Percentiles rank a stretch among this genome's conserved stretches.
Evolutionary conservation across 2,888 invertebrate genomes (phyloP).

Genomic region (Nycteola revayana): DNA sequence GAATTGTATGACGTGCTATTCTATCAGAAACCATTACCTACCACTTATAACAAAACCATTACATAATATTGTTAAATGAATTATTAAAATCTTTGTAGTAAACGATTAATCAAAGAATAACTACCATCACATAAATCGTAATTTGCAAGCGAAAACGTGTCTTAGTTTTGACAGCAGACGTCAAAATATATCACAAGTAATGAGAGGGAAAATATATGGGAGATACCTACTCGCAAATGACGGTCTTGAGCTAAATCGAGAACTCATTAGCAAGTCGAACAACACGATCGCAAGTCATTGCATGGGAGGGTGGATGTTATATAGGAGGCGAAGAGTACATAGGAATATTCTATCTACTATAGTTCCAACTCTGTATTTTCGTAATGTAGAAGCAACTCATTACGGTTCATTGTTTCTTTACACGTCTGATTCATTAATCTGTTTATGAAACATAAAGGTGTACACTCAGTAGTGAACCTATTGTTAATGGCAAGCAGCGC

Average conservation of each 20-base stretch:
- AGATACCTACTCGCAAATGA: constrained; percentile 41
- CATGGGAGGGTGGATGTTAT: constrained; percentile 31
- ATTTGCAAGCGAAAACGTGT: constrained; percentile 24
- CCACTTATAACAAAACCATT: no score
- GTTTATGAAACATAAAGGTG: constrained; percentile 32
- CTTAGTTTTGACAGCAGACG: constrained; percentile 44
- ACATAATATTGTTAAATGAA: no score
- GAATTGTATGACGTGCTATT: no score
- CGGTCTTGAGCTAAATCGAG: constrained; percentile 55
- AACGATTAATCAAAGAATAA: no score
- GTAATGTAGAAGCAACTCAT: constrained; percentile 43
- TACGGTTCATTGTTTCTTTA: constrained; percentile 49
- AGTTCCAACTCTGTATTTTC: constrained; percentile 40
- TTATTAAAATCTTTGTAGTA: no score
- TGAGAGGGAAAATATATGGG: constrained; percentile 52
- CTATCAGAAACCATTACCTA: no score
- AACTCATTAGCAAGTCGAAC: constrained; percentile 73
- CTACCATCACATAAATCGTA: no score
- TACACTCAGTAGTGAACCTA: constrained; percentile 22
- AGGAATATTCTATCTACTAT: constrained; percentile 42
- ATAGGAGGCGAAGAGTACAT: constrained; percentile 11
- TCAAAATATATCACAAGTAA: constrained; percentile 56
- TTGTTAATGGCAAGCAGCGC: constrained; percentile 32
- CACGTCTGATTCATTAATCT: constrained; percentile 47
- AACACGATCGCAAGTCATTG: constrained; percentile 67